Evolutionary conservation across 2,888 invertebrate species (phyloP), one percentile per base, ranked within the genome.

Genomic region (Lampropteryx suffumata): DNA sequence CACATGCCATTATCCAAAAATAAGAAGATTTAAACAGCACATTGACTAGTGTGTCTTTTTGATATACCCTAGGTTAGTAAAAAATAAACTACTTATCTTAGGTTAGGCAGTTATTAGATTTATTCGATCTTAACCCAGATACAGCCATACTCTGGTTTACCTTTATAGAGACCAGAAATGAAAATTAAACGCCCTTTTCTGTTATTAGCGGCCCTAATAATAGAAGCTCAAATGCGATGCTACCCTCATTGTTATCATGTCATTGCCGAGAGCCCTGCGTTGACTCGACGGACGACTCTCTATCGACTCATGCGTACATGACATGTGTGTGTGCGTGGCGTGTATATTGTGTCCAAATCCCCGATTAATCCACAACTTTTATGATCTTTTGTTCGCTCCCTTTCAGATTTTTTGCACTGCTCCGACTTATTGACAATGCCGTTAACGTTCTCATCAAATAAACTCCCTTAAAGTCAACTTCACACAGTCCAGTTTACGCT

Each of bases 281-380:
- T 65, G 64, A 66, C 57, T 39, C 65, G 69, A 52, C 69, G 62
- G 64, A n/a, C n/a, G n/a, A n/a, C n/a, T n/a, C n/a, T n/a, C n/a
- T n/a, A n/a, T n/a, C n/a, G 21, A 21, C 57, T 66, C 65, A 42
- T 35, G 43, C 35, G 64, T 71, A 71, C 65, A 66, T 71, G 82
- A 78, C 86, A 86, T 86, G 84, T 84, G 84, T 86, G 84, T 84
- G 84, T 79, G 81, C 73, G 69, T 60, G 63, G 61, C 63, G 70
- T 71, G 69, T 79, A 78, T 84, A 83, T 87, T 88, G 85, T 84
- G 79, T 77, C 76, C 74, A 83, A 89, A 89, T 88, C 85, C 84
- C 79, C 83, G 85, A 86, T 86, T 89, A 89, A 89, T 89, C 89
- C 84, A 82, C 82, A 84, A 85, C 84, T 89, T 88, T 87, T 85